phyloP scores from a whole-genome alignment of 2,888 invertebrate species.

The Microctonus brassicae region DNA sequence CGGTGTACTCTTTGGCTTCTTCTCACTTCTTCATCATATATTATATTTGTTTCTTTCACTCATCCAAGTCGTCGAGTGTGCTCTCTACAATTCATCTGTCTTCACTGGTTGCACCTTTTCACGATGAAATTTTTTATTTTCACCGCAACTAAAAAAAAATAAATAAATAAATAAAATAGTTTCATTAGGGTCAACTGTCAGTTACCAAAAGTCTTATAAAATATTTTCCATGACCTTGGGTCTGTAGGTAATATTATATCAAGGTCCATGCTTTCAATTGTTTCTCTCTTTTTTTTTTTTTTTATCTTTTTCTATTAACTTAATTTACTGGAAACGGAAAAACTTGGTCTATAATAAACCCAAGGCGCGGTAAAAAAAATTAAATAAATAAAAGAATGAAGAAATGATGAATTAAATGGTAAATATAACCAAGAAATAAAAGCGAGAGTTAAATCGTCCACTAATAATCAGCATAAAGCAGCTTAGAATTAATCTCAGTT shows the following conservation, averaged over 20 bases:
- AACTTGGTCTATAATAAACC: background rate
- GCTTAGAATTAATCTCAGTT: background rate
- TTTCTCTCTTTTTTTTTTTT: background rate
- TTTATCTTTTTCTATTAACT: background rate
- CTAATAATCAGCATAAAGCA: constrained; percentile 19
- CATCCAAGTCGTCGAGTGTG: constrained; percentile 10
- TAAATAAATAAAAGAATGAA: background rate
- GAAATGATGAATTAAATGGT: background rate
- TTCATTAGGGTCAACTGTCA: background rate
- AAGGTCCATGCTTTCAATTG: constrained; percentile 10
- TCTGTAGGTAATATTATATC: constrained; percentile 14
- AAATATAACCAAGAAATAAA: background rate
- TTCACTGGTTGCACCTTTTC: background rate
- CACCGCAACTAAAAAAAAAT: background rate
- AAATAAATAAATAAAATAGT: background rate
- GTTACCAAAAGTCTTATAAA: background rate
- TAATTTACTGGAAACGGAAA: background rate
- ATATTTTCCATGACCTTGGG: constrained; percentile 5
- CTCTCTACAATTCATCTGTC: constrained; percentile 8
- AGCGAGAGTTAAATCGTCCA: constrained; percentile 5
- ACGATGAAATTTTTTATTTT: background rate
- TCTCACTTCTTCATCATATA: constrained; percentile 30
- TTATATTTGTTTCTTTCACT: constrained; percentile 22
- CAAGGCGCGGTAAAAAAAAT: background rate
- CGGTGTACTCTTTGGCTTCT: constrained; percentile 42